Base-by-base conservation (phyloP, 2,888 invertebrate genomes). In the Polylopha cassiicola region DNA sequence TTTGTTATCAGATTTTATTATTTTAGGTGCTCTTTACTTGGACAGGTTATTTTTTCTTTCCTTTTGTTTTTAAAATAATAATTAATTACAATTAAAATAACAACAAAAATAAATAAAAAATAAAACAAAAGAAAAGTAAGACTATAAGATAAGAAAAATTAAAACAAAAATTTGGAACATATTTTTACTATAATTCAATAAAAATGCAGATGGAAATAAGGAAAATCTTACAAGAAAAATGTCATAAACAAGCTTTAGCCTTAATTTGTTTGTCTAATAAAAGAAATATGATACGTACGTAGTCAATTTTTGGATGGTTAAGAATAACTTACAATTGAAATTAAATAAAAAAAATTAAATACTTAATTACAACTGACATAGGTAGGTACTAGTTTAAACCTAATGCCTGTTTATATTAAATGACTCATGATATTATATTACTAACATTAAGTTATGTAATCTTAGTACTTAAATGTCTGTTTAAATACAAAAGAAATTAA, bases 111-210 rank as follows among this genome's bases (percentile, higher is more conserved):
- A 5, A 7, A 27, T 6, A 3, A 18, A 24, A 4, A n/a, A 1
- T 26, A 17, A 33, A 14, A 21, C 9, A 28, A 16, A 13, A 17
- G 8, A 7, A 28, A 31, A 38, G 46, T 44, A 34, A 48, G 44
- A 44, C 42, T 45, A 54, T 53, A 50, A 49, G 47, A 55, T 59
- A 66, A 67, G 51, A 69, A 72, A 69, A 73, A 72, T 50, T 70
- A 77, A 72, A 75, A 70, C 53, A 66, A 61, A 62, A 64, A 58
- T 58, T 73, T 49, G 38, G n/a, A 84, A 84, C 84, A 81, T 84
- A 85, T 78, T 81, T 81, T 85, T 84, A 81, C 82, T 85, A 84
- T 85, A 85, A 80, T 85, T 84, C 81, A 84, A 80, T 80, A 85
- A 82, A 84, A 85, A 85, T 85, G 85, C 84, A 79, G 81, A 82